These are phyloP conservation scores for Ichneumoninae sp. DNA, from an alignment of 2,888 invertebrate species.

Conservation along the genomic window DNA sequence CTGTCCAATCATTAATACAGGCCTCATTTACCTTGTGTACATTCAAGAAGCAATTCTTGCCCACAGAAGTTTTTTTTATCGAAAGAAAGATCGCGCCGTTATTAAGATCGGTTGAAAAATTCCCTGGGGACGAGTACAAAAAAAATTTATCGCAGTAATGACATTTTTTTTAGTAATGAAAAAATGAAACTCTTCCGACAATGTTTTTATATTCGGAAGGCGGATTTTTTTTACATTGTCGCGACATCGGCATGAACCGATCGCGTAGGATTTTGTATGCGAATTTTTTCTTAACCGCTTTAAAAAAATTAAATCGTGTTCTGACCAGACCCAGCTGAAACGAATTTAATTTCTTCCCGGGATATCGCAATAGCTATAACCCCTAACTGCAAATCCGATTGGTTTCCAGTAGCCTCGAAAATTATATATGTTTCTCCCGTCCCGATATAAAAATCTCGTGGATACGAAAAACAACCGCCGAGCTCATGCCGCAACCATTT, in stretches of 20 bases:
- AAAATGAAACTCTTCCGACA: background rate
- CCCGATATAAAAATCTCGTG: background rate
- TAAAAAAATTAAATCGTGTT: background rate
- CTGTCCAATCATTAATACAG: background rate
- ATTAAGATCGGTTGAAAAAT: too few relatives aligned
- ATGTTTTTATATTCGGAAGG: background rate
- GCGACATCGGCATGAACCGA: too few relatives aligned
- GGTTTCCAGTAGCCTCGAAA: slow-evolving; percentile 40
- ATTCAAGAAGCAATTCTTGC: too few relatives aligned
- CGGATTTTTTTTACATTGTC: too few relatives aligned
- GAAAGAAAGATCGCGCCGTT: too few relatives aligned
- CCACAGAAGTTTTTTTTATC: too few relatives aligned
- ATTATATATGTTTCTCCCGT: slow-evolving; percentile 19
- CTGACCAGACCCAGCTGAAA: background rate
- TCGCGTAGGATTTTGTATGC: background rate
- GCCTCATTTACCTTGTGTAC: background rate
- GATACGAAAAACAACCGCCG: slow-evolving; percentile 26
- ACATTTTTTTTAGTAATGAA: background rate
- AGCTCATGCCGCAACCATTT: slow-evolving; percentile 40
- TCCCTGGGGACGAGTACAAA: too few relatives aligned
- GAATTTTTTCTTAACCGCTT: background rate
- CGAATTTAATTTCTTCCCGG: background rate
- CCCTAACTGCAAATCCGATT: background rate
- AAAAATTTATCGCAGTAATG: too few relatives aligned
- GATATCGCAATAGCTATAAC: background rate